Evolutionary conservation across 2,113 vertebrate species (phyloP).

Genomic region (Triplophysa tibetana): DNA sequence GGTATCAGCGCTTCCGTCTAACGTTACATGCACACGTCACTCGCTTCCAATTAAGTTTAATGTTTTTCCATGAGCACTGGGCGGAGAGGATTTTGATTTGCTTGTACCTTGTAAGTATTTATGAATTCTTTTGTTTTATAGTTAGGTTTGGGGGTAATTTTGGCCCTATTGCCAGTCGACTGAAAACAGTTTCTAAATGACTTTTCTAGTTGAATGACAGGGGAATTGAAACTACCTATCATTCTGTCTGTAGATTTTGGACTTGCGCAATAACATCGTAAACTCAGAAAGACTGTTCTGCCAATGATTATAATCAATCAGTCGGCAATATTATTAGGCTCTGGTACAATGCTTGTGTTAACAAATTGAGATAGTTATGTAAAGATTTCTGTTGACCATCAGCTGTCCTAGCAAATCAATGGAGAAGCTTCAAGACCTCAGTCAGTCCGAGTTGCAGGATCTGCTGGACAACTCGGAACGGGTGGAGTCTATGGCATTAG

Average conservation of each 20-base stretch:
- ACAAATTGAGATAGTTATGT: background rate
- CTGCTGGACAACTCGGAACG: constrained; percentile 74
- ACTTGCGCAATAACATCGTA: no score
- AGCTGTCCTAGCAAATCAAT: constrained; percentile 78
- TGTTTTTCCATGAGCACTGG: constrained; percentile 57
- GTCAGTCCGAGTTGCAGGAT: constrained; percentile 77
- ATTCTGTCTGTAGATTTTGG: no score
- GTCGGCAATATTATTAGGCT: no score
- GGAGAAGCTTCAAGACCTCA: constrained; percentile 79
- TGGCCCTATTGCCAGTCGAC: no score
- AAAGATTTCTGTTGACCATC: constrained; percentile 47
- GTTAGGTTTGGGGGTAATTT: background rate
- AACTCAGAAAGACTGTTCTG: no score
- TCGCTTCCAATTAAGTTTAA: constrained; percentile 63
- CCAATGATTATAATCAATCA: background rate
- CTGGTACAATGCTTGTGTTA: background rate
- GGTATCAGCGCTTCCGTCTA: constrained; percentile 43
- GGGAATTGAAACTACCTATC: background rate
- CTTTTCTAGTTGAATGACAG: background rate
- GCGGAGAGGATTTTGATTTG: constrained; percentile 62
- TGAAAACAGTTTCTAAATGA: background rate
- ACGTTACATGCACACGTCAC: constrained; percentile 56
- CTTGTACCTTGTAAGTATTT: constrained; percentile 70
- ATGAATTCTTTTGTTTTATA: background rate
- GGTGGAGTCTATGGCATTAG: constrained; percentile 76